A percentile compares a stretch with the other conserved stretches of the same genome.
phyloP scores from a whole-genome alignment of 2,113 vertebrate species.

The Tychaedon coryphoeus region DNA sequence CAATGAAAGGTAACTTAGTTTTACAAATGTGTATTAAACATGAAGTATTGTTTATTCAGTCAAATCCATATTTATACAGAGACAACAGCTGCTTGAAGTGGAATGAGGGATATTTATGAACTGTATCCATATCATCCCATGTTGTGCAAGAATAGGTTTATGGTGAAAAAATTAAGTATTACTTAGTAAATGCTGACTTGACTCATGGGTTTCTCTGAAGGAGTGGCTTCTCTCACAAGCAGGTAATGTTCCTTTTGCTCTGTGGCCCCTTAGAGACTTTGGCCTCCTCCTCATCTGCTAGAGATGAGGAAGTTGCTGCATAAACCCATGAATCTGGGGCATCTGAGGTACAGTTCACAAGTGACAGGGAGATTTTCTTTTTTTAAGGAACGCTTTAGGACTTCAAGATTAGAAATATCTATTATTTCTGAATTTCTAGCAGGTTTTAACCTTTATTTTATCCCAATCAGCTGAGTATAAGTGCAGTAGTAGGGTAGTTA shows the following conservation, averaged over 20 bases:
- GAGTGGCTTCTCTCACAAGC: neutral
- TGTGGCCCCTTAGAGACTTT: neutral
- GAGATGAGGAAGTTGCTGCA: neutral
- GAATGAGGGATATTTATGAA: neutral
- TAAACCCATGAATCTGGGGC: neutral
- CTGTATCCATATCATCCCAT: neutral
- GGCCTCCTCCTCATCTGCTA: neutral
- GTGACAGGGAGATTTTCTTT: neutral
- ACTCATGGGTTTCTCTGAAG: neutral
- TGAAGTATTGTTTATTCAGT: neutral
- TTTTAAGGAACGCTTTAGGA: neutral
- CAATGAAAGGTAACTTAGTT: constrained; percentile 79
- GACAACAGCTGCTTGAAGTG: neutral
- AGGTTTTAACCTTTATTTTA: neutral
- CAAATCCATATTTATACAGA: neutral
- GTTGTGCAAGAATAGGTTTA: neutral
- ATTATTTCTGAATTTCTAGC: neutral
- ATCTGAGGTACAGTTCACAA: neutral
- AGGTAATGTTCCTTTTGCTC: neutral
- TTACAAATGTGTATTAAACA: neutral
- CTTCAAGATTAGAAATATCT: neutral
- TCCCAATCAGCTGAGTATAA: neutral
- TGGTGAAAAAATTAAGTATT: neutral
- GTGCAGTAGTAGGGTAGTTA: neutral
- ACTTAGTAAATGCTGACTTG: neutral